These are phyloP conservation scores for Drosophila guanche DNA, from an alignment of 1,140 invertebrate species.

Conservation along the genomic window DNA sequence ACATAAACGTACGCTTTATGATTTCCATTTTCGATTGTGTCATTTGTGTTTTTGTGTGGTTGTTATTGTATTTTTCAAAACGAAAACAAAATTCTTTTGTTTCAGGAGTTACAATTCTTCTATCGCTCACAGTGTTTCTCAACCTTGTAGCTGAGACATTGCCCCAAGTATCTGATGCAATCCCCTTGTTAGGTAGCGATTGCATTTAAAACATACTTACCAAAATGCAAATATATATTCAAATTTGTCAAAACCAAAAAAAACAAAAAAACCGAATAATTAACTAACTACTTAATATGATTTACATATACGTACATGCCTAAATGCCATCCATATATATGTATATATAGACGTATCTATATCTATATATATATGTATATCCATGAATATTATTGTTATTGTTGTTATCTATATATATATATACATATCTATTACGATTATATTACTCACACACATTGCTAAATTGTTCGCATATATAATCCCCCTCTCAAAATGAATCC, in stretches of 20 bases:
- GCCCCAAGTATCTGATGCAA: conserved; percentile 97
- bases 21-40: conserved; percentile 69
- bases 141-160: conserved; percentile 97
- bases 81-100: conserved; percentile 86
- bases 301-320: conserved; percentile 80
- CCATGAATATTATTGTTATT: conserved; percentile 82
- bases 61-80: conserved; percentile 81
- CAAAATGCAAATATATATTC: conserved; percentile 82
- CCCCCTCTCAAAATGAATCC: conserved; percentile 65
- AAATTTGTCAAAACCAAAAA: conserved; percentile 75
- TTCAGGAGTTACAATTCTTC: conserved; percentile 99
- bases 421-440: conserved; percentile 76
- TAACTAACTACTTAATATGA: conserved; percentile 80
- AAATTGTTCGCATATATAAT: conserved; percentile 82
- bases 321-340: conserved; percentile 63
- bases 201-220: conserved; percentile 83
- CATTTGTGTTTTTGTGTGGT: conserved; percentile 68
- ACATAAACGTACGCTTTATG: conserved; percentile 75
- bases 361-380: conserved; percentile 75
- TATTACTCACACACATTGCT: conserved; percentile 80
- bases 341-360: conserved; percentile 66
- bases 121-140: conserved; percentile 99
- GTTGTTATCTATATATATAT: conserved; percentile 79
- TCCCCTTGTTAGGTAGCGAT: conserved; percentile 95
- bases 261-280: conserved; percentile 66